Percentiles rank a stretch among this genome's conserved stretches.
Evolutionary conservation across 2,113 vertebrate species (phyloP).

Genomic region (Rhineura floridana): DNA sequence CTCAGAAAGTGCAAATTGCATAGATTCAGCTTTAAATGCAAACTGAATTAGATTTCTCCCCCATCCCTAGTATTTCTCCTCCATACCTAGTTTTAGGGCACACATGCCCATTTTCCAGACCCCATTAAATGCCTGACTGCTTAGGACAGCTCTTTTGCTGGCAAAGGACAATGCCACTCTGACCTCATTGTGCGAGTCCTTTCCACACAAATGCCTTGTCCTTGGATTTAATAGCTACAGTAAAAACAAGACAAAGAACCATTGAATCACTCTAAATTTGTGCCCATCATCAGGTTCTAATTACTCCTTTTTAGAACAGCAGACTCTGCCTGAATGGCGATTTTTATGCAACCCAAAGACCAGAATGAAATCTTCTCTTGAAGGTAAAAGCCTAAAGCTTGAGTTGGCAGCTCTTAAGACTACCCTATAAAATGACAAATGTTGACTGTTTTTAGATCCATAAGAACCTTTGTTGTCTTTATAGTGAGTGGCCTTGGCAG

Average conservation of each 20-base stretch:
- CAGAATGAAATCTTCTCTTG: slow-evolving; percentile 5
- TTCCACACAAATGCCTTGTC: neutral
- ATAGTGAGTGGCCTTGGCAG: neutral
- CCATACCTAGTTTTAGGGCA: neutral
- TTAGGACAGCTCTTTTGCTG: neutral
- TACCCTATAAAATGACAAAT: neutral
- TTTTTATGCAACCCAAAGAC: neutral
- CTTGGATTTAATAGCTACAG: neutral
- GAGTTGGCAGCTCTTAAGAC: slow-evolving; percentile 15
- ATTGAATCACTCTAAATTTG: neutral
- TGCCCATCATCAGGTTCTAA: neutral
- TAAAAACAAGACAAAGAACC: slow-evolving; percentile 2
- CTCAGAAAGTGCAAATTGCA: too few species aligned
- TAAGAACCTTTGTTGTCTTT: neutral
- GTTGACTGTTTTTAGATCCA: neutral
- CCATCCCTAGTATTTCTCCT: neutral
- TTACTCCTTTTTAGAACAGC: slow-evolving; percentile 25
- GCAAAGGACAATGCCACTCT: neutral
- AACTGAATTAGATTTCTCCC: too few species aligned
- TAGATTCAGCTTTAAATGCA: too few species aligned
- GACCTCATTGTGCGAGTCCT: neutral
- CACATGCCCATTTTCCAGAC: neutral
- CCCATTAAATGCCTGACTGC: neutral
- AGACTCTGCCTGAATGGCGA: slow-evolving; percentile 25
- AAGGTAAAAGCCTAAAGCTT: neutral